phyloP scores from a whole-genome alignment of 2,888 invertebrate genomes.

The Plebejus anna region DNA sequence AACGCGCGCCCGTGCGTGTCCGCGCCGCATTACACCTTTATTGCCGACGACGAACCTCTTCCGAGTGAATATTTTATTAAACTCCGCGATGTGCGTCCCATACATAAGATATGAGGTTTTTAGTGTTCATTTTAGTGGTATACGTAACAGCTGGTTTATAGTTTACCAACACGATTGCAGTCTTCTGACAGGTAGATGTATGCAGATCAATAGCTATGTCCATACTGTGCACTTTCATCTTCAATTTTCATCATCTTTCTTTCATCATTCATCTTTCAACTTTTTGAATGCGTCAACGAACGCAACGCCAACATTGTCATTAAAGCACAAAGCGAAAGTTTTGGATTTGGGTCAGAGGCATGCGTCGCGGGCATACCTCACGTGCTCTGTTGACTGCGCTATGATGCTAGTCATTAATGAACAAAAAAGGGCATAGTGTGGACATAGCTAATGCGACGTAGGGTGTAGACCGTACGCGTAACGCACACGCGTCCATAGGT shows the following conservation, averaged over 20 bases:
- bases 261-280: no score
- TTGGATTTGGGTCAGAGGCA: no score
- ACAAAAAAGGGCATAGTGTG: no score
- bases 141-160: neutral
- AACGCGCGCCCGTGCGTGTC: constrained; percentile 11
- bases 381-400: no score
- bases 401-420: no score
- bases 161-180: neutral
- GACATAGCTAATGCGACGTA: neutral
- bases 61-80: constrained; percentile 19
- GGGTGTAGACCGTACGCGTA: neutral
- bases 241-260: no score
- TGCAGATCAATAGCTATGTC: neutral
- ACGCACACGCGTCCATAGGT: neutral
- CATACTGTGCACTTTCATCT: no score
- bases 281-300: no score
- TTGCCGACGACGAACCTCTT: constrained; percentile 5
- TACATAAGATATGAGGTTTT: neutral
- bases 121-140: neutral
- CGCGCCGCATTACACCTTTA: neutral
- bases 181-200: neutral
- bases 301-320: no score
- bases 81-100: neutral
- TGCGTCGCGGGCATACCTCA: no score
- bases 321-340: no score